Base-by-base conservation (phyloP, 37 sponge, comb jelly and placozoan species). In the Chondrosia reniformis region DNA sequence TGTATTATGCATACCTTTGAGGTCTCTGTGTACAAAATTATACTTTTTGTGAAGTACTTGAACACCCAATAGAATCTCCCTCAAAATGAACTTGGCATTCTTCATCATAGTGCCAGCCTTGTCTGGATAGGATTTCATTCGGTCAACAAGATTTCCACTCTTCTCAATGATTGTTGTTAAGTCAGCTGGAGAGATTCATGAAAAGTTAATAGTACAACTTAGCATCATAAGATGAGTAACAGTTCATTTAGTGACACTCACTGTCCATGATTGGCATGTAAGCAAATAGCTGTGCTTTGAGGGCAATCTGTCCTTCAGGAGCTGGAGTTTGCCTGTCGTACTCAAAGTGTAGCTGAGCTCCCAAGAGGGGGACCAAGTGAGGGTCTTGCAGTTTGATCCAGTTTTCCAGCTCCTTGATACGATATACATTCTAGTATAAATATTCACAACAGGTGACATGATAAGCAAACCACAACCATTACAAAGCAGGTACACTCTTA, bases 71-170 rank as follows among this genome's bases (percentile, higher is more conserved):
- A 69, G 72, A 39, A 69, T 69, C 72, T 69, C 72, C 36, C 72
- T 69, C 72, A 69, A 40, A 39, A 69, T 40, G 72, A 43, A 39
- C 43, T 69, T 69, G 37, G 36, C 72, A 69, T 69, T 69, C 40
- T 25, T 6, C 72, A 40, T 34, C 43, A 69, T 40, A 13, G 22
- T 7, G 36, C 5, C 72, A 39, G 10, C 72, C 42, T 34, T 2
- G 42, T 59, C 61, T 5, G 61, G 28, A 13, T 5, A 13, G 22
- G 17, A 30, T 30, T 13, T 59, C 28, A 59, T 6, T 5, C n/a
- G 61, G 28, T 19, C 61, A 59, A 30, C 8, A 59, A 59, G 6
- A 13, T 25, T 25, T 5, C 61, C 61, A 59, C 61, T 59, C 22
- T 59, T 59, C n/a, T 13, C 17, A 6, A 59, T 30, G 4, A 59